Base-by-base conservation (phyloP, 1,140 invertebrate genomes). In the Drosophila malerkotliana region DNA sequence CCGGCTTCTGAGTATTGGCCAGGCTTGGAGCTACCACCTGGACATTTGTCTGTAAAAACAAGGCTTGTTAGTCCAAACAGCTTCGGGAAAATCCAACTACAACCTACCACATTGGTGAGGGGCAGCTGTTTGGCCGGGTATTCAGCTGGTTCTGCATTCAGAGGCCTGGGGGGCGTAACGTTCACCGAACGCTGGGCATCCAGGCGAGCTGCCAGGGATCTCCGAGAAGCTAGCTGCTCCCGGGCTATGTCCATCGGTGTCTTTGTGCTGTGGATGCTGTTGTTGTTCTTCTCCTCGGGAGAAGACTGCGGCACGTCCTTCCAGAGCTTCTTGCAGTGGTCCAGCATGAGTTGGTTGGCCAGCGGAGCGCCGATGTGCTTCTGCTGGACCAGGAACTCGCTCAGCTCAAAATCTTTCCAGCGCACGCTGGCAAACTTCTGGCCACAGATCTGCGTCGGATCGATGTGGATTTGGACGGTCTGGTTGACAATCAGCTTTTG, bases 361-460 rank as follows among this genome's bases (percentile, higher is more conserved):
- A 91, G 71, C 0, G 84, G 81, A 10, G 77, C 80, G 1, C 90
- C 90, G 14, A 91, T 90, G 49, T 87, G 76, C 24, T 79, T 85
- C 52, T 91, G 90, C 14, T 90, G 68, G 60, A 91, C 80, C 8
- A 91, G 52, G 54, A 83, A 91, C 54, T 91, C 84, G 9, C 59
- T 69, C 1, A 91, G 66, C 52, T 81, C 64, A 9, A 90, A 91
- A 39, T 91, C 90, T 14, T 89, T 89, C 87, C 90, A 91, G 52
- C 77, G 81, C n/a, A 91, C 66, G 34, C 48, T 78, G 34, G 79
- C 90, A 56, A 91, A 91, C 51, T 91, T 90, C 49, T 85, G 88
- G 8, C 72, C 77, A 49, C 82, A 85, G 48, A 87, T 84, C 47
- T 79, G 77, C 14, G 21, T 60, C 21, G 55, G 28, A 67, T 83